Conservation (phyloP, 2,888 invertebrate genomes). For the Tenthredo notha region DNA sequence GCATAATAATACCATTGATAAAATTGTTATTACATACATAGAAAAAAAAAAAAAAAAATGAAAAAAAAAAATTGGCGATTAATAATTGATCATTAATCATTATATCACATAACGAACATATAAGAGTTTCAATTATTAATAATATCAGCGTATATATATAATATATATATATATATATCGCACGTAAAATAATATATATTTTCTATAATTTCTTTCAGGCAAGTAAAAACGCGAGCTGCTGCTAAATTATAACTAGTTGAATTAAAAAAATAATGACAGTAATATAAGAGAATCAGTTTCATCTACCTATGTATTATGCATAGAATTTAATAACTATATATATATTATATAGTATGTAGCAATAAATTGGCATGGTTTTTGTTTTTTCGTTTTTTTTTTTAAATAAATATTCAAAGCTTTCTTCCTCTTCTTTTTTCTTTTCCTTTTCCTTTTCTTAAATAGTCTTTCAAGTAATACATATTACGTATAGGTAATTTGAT, state of each 20-base stretch:
- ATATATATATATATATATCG: constrained; percentile 3
- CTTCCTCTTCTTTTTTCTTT: background rate
- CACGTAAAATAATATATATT: constrained; percentile 26
- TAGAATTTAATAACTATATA: constrained; percentile 20
- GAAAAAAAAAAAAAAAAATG: background rate
- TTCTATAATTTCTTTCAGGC: background rate
- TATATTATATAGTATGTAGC: constrained; percentile 25
- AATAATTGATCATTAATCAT: constrained; percentile 39
- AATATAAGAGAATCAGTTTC: background rate
- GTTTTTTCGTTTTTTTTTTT: background rate
- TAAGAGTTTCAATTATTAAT: constrained; percentile 9
- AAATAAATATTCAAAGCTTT: constrained; percentile 2
- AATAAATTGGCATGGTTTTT: constrained; percentile 15
- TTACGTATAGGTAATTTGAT: constrained; percentile 13
- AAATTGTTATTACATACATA: background rate
- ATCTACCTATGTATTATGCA: background rate
- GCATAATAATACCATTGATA: background rate
- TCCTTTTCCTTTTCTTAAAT: constrained; percentile 1
- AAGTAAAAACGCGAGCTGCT: background rate
- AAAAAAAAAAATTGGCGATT: background rate
- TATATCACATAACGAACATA: constrained; percentile 47
- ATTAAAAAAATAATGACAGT: constrained; percentile 9
- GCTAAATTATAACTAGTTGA: constrained; percentile 1
- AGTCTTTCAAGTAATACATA: constrained; percentile 37
- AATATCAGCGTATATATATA: constrained; percentile 29